A percentile compares a stretch with the other conserved stretches of the same genome.
phyloP scores from a whole-genome alignment of 2,113 vertebrate species.

The Mus musculus region DNA sequence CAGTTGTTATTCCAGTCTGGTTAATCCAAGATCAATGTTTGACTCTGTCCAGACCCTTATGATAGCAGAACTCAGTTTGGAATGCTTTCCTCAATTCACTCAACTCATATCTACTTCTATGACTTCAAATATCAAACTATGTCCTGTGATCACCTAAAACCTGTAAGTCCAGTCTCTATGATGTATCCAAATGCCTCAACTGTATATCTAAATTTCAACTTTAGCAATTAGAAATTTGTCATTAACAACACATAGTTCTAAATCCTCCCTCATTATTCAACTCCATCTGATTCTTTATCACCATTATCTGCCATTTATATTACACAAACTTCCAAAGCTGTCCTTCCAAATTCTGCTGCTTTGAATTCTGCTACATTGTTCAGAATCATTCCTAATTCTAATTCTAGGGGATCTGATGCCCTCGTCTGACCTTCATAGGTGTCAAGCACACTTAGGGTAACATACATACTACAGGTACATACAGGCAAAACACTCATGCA shows the following conservation, averaged over 20 bases:
- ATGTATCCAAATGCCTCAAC: not conserved
- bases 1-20: not conserved
- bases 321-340: not conserved
- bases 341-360: not conserved
- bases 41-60: not conserved
- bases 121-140: conserved; percentile 8
- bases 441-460: not conserved
- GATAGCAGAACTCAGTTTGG: not conserved
- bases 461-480: not conserved
- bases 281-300: not conserved
- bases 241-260: not conserved
- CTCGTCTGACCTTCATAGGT: not conserved
- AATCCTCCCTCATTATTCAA: not conserved
- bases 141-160: not conserved
- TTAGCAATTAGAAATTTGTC: conserved; percentile 12
- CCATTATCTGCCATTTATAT: not conserved
- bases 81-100: not conserved
- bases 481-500: not conserved
- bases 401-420: not conserved
- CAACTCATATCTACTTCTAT: not conserved
- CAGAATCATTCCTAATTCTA: not conserved
- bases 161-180: not conserved
- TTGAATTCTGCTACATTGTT: not conserved
- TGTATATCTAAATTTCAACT: not conserved
- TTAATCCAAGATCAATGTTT: conserved; percentile 15